Evolutionary conservation across 2,888 invertebrate species (phyloP), one percentile per base, ranked within the genome.

Genomic region (Bruchidius siliquastri): DNA sequence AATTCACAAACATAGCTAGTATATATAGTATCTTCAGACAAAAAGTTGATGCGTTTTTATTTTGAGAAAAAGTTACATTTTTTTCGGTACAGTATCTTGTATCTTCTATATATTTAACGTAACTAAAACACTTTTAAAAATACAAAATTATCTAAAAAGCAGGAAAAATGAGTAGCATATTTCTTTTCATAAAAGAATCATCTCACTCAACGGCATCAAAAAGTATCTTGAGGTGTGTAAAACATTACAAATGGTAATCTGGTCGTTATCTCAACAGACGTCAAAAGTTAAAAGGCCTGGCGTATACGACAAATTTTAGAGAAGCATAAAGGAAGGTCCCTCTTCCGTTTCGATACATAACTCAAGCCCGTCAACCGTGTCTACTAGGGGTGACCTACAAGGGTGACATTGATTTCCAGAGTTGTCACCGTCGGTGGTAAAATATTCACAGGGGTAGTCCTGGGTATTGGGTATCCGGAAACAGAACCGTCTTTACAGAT

Each of bases 341-440:
- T 49, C 49, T 49, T 49, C 49, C 49, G 49, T 49, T 49, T 18
- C 49, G 49, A 49, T 49, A 49, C 49, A 49, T 49, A 49, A 49
- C 21, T 69, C 49, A 49, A 13, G 18, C 6, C 49, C 70, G 71
- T 72, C 22, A 72, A 67, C 73, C 75, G 74, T 76, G 72, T 72
- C 74, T 71, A 75, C 71, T 67, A 74, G 72, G 77, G 76, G 77
- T 74, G 75, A 74, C 76, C 73, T 77, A 80, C 80, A 80, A 78
- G 80, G 79, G 80, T 79, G 80, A 77, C 79, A 80, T 80, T 74
- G 77, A 79, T 79, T 80, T 76, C 76, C 77, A 76, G 73, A 76
- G 76, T 76, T 75, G 79, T 80, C 77, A 76, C 72, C 72, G 72
- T 75, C 73, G 79, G 77, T 76, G 73, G 77, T 78, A 77, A 76